phyloP scores from a whole-genome alignment of 2,888 invertebrate species.

The Ashinkailepas kermadecensis region DNA sequence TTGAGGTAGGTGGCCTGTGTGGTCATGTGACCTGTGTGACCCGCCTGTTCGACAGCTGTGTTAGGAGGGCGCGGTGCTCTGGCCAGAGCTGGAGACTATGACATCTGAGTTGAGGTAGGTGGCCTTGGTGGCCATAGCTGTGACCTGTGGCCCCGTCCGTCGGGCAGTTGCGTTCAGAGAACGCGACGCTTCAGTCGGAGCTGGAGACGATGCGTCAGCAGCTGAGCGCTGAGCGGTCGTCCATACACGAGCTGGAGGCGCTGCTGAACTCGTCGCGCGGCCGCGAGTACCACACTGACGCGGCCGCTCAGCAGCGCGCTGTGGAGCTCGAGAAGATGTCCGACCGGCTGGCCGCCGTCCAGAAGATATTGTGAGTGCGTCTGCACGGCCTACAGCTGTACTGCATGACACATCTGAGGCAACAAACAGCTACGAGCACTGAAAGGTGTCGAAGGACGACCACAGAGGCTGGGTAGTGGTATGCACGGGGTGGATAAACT shows the following conservation, averaged over 20 bases:
- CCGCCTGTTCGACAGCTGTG: too few relatives aligned
- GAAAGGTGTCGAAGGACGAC: too few relatives aligned
- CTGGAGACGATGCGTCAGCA: slow-evolving; percentile 2
- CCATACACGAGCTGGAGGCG: background rate
- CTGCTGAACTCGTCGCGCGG: background rate
- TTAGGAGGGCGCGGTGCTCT: too few relatives aligned
- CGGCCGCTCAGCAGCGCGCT: background rate
- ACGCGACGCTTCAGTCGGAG: background rate
- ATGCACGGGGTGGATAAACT: too few relatives aligned
- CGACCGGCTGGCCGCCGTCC: background rate
- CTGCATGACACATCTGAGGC: too few relatives aligned
- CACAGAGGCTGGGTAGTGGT: too few relatives aligned
- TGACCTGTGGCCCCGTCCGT: background rate
- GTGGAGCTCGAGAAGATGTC: background rate
- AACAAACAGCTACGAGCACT: too few relatives aligned
- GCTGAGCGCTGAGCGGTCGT: background rate
- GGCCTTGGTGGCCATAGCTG: background rate
- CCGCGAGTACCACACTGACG: background rate
- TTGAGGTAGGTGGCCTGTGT: too few relatives aligned
- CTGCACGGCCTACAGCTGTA: too few relatives aligned
- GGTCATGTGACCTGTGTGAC: too few relatives aligned
- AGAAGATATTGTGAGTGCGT: background rate
- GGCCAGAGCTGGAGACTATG: too few relatives aligned
- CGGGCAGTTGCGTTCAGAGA: background rate
- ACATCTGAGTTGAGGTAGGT: too few relatives aligned